Evolutionary conservation across 2,113 vertebrate species (phyloP).

Genomic region (Sinocyclocheilus anshuiensis): DNA sequence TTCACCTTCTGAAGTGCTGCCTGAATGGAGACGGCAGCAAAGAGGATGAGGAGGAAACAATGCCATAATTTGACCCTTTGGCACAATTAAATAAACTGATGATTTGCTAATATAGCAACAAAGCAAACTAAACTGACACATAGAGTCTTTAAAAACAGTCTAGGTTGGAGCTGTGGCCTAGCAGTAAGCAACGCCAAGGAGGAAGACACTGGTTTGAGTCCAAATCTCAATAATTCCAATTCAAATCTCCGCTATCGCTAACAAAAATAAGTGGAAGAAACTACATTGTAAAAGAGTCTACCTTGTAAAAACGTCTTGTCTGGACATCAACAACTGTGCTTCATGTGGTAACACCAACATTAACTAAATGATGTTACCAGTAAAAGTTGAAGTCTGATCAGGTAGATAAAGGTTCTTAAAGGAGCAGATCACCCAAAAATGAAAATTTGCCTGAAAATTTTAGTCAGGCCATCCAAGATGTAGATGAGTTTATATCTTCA

Average conservation of each 20-base stretch:
- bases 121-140: neutral
- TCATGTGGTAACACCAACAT: neutral
- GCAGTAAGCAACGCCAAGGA: neutral
- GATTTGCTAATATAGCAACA: neutral
- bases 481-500: neutral
- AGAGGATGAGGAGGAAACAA: conserved; percentile 12
- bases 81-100: neutral
- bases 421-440: neutral
- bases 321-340: neutral
- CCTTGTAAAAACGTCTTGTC: neutral
- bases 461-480: neutral
- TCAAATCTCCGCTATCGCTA: neutral
- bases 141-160: neutral
- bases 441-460: too few relatives aligned
- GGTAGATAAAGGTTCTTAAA: neutral
- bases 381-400: neutral
- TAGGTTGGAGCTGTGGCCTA: neutral
- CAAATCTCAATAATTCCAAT: neutral
- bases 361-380: neutral
- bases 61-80: neutral
- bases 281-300: neutral
- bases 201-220: neutral
- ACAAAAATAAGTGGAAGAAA: neutral
- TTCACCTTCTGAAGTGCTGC: conserved; percentile 36
- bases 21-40: neutral